These are phyloP conservation scores for Neocrepidodera transversa DNA, from an alignment of 2,888 invertebrate species.

Conservation along the genomic window DNA sequence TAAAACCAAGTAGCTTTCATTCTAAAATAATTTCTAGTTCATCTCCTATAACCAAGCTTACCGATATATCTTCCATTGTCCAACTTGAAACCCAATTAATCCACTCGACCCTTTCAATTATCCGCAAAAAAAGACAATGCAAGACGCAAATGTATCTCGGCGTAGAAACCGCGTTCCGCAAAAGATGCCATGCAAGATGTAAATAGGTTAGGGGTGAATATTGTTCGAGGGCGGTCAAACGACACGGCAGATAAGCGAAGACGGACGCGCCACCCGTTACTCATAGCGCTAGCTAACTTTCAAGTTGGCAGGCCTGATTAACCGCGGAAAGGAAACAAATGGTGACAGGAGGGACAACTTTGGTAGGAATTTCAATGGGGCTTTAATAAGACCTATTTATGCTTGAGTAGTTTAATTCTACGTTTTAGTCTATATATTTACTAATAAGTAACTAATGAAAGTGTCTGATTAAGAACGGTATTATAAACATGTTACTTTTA, in stretches of 20 bases:
- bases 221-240: constrained; percentile 55
- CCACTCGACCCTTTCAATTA: constrained; percentile 33
- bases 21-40: no score
- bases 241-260: constrained; percentile 45
- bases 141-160: constrained; percentile 38
- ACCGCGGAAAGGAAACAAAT: constrained; percentile 48
- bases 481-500: no score
- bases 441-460: no score
- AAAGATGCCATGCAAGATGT: constrained; percentile 37
- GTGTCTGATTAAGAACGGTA: no score
- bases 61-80: constrained; percentile 32
- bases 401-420: constrained; percentile 3
- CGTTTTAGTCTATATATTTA: no score
- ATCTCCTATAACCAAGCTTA: constrained; percentile 4
- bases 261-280: constrained; percentile 41
- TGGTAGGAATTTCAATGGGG: constrained; percentile 21
- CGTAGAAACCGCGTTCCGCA: constrained; percentile 25
- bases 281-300: constrained; percentile 50
- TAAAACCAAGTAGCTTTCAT: no score
- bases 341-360: constrained; percentile 32
- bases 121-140: constrained; percentile 36
- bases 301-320: constrained; percentile 51
- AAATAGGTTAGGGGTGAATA: constrained; percentile 42
- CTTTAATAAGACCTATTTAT: constrained; percentile 24
- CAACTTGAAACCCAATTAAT: constrained; percentile 36